Conservation (phyloP, 2,888 invertebrate genomes). For the Drosophila hawaiiensis region DNA sequence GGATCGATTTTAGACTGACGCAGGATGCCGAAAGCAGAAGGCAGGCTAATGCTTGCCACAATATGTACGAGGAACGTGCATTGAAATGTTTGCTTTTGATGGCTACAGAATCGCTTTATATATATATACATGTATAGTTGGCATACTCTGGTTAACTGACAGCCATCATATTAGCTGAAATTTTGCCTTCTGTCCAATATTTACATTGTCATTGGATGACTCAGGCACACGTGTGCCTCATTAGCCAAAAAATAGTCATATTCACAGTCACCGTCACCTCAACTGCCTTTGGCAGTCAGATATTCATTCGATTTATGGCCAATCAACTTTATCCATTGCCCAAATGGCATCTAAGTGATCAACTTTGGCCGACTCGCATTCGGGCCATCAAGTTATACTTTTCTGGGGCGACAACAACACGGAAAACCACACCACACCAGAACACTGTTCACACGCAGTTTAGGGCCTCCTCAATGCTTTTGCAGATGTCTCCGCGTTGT, state of each 20-base stretch:
- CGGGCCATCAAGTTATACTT: not conserved
- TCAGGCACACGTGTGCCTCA: conserved; percentile 37
- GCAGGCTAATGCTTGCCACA: not conserved
- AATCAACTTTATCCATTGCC: conserved; percentile 46
- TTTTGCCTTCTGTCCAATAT: not conserved
- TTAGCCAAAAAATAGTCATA: conserved; percentile 26
- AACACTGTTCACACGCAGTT: conserved; percentile 53
- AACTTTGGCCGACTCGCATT: conserved; percentile 38
- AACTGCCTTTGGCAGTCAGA: conserved; percentile 10
- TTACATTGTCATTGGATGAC: conserved; percentile 34
- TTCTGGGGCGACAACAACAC: conserved; percentile 5
- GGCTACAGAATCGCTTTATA: not conserved
- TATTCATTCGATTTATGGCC: conserved; percentile 48
- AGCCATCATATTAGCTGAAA: conserved; percentile 1
- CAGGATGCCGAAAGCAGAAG: too few relatives aligned
- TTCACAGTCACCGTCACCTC: conserved; percentile 31
- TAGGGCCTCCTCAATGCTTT: conserved; percentile 16
- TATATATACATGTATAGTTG: not conserved
- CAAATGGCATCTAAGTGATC: conserved; percentile 36
- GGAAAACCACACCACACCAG: conserved; percentile 18
- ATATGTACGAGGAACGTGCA: not conserved
- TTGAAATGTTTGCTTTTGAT: not conserved
- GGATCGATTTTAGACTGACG: not conserved
- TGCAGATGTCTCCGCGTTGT: conserved; percentile 15
- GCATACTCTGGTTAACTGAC: conserved; percentile 1